These are phyloP conservation scores for Plemyria rubiginata DNA, from an alignment of 2,888 invertebrate genomes.

Conservation along the genomic window DNA sequence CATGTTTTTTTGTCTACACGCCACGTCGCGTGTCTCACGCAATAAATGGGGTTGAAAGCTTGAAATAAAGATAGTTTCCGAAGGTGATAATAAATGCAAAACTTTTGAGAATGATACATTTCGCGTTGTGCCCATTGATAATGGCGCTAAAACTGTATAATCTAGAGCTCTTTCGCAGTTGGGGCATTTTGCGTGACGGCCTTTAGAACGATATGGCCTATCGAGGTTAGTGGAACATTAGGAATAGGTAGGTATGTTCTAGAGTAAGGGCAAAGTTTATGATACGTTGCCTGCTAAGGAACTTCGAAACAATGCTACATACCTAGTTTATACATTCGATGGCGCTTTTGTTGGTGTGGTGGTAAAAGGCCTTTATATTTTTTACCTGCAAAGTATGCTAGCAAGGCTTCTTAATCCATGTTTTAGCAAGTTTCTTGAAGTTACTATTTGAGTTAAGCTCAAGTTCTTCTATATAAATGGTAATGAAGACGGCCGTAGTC, in stretches of 20 bases:
- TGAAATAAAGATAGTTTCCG: slow-evolving; percentile 54
- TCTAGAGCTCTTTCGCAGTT: slow-evolving; percentile 34
- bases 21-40: slow-evolving; percentile 67
- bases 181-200: slow-evolving; percentile 29
- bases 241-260: slow-evolving; percentile 24
- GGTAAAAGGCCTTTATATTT: neutral
- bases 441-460: slow-evolving; percentile 53
- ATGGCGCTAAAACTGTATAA: slow-evolving; percentile 52
- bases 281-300: slow-evolving; percentile 1
- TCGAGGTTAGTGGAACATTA: slow-evolving; percentile 20
- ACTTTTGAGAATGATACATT: slow-evolving; percentile 49
- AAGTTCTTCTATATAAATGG: slow-evolving; percentile 78
- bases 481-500: slow-evolving; percentile 55
- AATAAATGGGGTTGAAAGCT: slow-evolving; percentile 49
- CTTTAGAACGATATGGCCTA: slow-evolving; percentile 20
- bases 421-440: slow-evolving; percentile 62
- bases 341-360: too few relatives aligned
- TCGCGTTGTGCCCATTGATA: slow-evolving; percentile 47
- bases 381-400: slow-evolving; percentile 1
- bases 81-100: slow-evolving; percentile 57
- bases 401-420: slow-evolving; percentile 55
- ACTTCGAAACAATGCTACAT: too few relatives aligned
- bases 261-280: slow-evolving; percentile 8
- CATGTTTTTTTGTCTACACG: slow-evolving; percentile 47
- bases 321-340: too few relatives aligned